phyloP scores from a whole-genome alignment of 2,797 vertebrate genomes.

The Helarctos malayanus region DNA sequence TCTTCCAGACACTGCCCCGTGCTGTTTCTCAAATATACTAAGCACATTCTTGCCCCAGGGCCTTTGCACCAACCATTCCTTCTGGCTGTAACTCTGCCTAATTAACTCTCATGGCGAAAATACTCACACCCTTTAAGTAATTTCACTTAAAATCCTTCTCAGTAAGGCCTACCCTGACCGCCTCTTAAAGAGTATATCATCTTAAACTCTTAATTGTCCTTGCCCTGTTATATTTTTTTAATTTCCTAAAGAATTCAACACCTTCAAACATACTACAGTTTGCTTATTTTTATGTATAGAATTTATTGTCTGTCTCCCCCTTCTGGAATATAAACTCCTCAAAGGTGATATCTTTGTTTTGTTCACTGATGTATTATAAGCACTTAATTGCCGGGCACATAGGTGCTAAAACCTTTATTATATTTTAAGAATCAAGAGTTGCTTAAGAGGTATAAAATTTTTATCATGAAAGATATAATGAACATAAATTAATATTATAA shows the following conservation, averaged over 20 bases:
- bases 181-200: background rate
- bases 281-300: background rate
- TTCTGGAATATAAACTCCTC: background rate
- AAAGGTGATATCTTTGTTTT: conserved; percentile 6
- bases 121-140: background rate
- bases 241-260: background rate
- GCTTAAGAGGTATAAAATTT: background rate
- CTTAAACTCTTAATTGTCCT: background rate
- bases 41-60: background rate
- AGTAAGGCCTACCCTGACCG: background rate
- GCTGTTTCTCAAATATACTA: background rate
- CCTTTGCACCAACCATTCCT: background rate
- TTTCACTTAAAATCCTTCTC: conserved; percentile 22
- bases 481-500: conserved; percentile 15
- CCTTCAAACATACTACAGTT: background rate
- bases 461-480: background rate
- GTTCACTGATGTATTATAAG: background rate
- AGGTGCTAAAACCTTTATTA: conserved; percentile 61
- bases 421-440: background rate
- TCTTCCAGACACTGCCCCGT: background rate
- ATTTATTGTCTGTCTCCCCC: background rate
- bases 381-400: background rate
- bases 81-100: background rate
- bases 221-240: background rate
- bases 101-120: background rate